phyloP scores from a whole-genome alignment of 1,140 invertebrate genomes.

The Tribolium madens region DNA sequence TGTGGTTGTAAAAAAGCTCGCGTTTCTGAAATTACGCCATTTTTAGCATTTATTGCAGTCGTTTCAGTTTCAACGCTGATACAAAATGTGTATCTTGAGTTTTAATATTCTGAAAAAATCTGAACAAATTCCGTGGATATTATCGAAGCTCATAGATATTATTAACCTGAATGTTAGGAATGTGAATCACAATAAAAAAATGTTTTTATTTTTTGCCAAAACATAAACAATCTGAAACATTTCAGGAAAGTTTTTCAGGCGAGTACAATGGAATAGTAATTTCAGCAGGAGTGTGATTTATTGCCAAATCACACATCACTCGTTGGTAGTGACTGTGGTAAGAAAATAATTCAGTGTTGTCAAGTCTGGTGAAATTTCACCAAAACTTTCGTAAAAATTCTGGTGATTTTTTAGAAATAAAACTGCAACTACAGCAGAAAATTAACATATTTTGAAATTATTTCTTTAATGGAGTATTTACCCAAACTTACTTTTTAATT shows the following conservation, averaged over 20 bases:
- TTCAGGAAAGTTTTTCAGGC: background rate
- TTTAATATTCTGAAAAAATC: background rate
- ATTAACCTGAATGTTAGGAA: background rate
- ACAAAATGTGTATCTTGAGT: background rate
- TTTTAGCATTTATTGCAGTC: background rate
- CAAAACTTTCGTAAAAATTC: too few species aligned
- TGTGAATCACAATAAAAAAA: background rate
- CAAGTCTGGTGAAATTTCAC: too few species aligned
- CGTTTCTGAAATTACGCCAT: background rate
- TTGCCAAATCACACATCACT: constrained; percentile 33
- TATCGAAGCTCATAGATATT: background rate
- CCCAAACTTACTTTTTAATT: too few species aligned
- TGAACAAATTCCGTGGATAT: background rate
- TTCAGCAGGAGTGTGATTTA: background rate
- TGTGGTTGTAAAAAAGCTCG: background rate
- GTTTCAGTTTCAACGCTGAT: background rate
- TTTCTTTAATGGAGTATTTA: too few species aligned
- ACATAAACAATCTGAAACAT: constrained; percentile 2
- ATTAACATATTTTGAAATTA: too few species aligned
- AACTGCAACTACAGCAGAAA: too few species aligned
- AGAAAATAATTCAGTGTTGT: background rate
- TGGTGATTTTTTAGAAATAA: too few species aligned
- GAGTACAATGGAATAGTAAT: background rate
- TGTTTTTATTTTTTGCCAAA: background rate
- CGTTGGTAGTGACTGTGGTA: background rate